phyloP scores from a whole-genome alignment of 2,113 vertebrate genomes.

The Vidua macroura region DNA sequence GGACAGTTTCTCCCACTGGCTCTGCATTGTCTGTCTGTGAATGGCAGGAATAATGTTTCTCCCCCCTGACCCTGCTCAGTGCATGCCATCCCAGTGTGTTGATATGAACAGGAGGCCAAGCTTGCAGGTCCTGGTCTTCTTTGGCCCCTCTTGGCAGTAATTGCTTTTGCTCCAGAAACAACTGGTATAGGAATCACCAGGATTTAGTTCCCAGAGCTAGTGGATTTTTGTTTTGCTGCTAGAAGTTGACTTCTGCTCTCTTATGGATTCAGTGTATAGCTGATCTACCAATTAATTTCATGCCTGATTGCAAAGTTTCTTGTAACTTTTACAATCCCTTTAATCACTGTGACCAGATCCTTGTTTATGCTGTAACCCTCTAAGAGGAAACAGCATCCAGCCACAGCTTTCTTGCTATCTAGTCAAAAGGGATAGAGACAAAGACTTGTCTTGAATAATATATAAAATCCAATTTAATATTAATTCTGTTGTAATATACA shows the following conservation, averaged over 20 bases:
- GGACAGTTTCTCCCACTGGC: neutral
- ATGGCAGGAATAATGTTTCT: neutral
- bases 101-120: neutral
- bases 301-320: neutral
- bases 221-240: neutral
- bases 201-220: neutral
- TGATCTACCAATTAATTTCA: neutral
- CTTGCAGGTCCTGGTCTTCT: fast-evolving
- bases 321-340: neutral
- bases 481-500: slow-evolving; percentile 4
- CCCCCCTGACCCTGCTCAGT: neutral
- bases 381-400: neutral
- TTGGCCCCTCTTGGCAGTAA: neutral
- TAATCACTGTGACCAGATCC: neutral
- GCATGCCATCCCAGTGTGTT: fast-evolving
- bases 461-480: neutral
- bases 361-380: neutral
- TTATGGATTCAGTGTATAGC: neutral
- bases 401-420: neutral
- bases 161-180: neutral
- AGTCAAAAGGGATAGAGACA: neutral
- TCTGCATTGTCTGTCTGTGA: neutral
- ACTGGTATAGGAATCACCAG: neutral
- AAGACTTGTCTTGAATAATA: slow-evolving; percentile 1
- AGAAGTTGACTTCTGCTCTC: neutral